Conservation (phyloP, 2,113 vertebrate genomes). For the Cinclus cinclus region DNA sequence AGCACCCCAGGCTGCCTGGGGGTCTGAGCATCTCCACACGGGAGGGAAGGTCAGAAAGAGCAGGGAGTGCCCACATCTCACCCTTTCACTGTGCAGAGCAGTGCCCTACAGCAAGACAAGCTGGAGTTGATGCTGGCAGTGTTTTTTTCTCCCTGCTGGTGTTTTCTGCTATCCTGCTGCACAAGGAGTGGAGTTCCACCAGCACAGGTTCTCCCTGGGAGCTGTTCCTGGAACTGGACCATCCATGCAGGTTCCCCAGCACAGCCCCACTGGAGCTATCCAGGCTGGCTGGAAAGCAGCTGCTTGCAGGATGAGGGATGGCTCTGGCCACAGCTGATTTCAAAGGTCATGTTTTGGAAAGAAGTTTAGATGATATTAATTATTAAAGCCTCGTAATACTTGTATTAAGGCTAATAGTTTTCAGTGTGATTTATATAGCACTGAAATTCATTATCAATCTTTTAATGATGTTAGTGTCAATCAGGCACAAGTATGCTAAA, state of each 20-base stretch:
- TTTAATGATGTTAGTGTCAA: background rate
- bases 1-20: background rate
- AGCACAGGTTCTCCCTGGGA: background rate
- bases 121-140: background rate
- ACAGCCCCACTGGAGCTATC: background rate
- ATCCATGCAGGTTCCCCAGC: background rate
- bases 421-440: background rate
- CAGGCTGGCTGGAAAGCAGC: background rate
- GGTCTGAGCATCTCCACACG: fast-evolving
- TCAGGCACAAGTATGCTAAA: background rate
- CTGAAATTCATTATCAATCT: conserved; percentile 7
- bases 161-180: background rate
- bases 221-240: background rate
- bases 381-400: background rate
- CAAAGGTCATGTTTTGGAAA: conserved; percentile 32
- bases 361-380: conserved; percentile 12
- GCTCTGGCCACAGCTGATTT: background rate
- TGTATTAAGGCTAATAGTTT: conserved; percentile 3
- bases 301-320: background rate
- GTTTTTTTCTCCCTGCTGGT: fast-evolving
- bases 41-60: background rate
- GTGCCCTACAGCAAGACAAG: fast-evolving
- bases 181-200: fast-evolving
- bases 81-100: fast-evolving
- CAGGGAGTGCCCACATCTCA: background rate